Percentiles rank a stretch among this genome's conserved stretches.
phyloP scores from a whole-genome alignment of 2,888 invertebrate genomes.

The Cyaniris semiargus region DNA sequence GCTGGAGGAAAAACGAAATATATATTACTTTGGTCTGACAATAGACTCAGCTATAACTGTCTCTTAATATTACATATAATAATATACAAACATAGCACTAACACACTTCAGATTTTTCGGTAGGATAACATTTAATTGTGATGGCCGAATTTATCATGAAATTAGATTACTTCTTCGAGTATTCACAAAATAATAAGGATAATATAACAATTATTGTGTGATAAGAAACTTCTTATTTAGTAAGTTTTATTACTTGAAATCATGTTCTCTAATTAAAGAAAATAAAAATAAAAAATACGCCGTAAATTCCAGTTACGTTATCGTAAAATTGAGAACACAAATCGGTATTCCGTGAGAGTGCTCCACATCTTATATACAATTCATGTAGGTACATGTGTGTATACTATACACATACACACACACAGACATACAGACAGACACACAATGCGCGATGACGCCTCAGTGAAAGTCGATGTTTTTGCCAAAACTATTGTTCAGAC shows the following conservation, averaged over 20 bases:
- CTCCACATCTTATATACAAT: background rate
- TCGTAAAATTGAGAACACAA: background rate
- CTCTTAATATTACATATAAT: too few relatives aligned
- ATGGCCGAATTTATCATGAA: too few relatives aligned
- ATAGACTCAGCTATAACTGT: background rate
- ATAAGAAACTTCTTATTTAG: too few relatives aligned
- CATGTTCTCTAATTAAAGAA: too few relatives aligned
- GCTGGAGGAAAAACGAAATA: background rate
- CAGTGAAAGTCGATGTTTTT: conserved; percentile 12
- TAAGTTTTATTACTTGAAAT: too few relatives aligned
- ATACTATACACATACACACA: background rate
- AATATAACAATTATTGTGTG: too few relatives aligned
- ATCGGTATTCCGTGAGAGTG: background rate
- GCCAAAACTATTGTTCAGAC: background rate
- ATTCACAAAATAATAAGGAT: too few relatives aligned
- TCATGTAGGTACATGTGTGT: background rate
- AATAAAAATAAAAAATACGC: background rate
- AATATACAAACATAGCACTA: too few relatives aligned
- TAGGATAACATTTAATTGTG: too few relatives aligned
- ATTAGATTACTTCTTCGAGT: too few relatives aligned
- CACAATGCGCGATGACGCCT: conserved; percentile 15
- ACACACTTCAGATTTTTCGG: too few relatives aligned
- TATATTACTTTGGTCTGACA: background rate
- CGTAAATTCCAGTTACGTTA: background rate
- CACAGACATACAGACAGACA: background rate